Conservation (phyloP, 1,140 invertebrate species). For the Wiebesia pumilae region DNA sequence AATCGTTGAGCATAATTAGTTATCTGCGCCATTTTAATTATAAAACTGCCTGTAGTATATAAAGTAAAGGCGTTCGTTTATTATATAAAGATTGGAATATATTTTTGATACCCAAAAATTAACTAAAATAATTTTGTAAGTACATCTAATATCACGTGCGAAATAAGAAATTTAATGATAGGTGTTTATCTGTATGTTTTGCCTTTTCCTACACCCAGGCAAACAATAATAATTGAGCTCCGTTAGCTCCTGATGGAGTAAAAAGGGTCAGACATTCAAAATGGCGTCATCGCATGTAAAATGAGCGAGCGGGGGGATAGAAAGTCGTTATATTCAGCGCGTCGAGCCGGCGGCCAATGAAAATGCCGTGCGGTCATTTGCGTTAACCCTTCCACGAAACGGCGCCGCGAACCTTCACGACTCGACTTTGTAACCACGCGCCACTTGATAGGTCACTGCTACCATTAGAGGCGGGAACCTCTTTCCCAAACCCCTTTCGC, state of each 20-base stretch:
- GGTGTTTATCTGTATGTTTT: too few species aligned
- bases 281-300: not conserved
- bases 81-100: too few species aligned
- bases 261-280: conserved; percentile 35
- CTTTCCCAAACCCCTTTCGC: not conserved
- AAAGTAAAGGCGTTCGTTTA: too few species aligned
- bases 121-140: too few species aligned
- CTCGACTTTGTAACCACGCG: not conserved
- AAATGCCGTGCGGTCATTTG: conserved; percentile 20
- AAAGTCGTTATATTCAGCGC: not conserved
- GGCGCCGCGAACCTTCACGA: not conserved
- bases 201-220: too few species aligned
- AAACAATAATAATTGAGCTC: too few species aligned
- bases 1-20: too few species aligned
- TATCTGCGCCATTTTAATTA: too few species aligned
- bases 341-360: conserved; percentile 2
- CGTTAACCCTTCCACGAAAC: conserved; percentile 43
- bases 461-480: conserved; percentile 2
- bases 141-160: too few species aligned
- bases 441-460: not conserved
- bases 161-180: too few species aligned
- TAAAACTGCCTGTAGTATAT: too few species aligned
- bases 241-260: not conserved
- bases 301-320: not conserved
- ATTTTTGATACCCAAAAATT: too few species aligned